Evolutionary conservation across 2,113 vertebrate species (phyloP).

Genomic region (Cryptomyrus ogoouensis): DNA sequence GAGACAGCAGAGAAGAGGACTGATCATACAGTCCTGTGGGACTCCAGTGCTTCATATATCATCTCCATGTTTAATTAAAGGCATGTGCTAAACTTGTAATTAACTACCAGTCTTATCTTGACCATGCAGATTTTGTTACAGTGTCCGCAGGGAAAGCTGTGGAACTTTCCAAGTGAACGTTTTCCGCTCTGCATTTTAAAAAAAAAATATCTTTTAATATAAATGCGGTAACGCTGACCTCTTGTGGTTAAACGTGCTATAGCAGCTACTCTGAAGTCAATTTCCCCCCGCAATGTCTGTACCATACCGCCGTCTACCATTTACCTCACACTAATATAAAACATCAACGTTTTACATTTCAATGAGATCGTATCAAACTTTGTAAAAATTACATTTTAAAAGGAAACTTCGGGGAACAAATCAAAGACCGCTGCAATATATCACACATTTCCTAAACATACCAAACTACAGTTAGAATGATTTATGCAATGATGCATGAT

Average conservation of each 20-base stretch:
- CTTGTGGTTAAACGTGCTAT: neutral
- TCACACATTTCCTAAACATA: neutral
- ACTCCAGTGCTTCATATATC: neutral
- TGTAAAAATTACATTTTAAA: neutral
- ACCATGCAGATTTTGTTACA: neutral
- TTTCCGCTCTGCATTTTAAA: neutral
- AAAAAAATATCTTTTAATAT: neutral
- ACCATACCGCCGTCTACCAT: neutral
- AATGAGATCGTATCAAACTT: neutral
- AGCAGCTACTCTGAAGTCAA: neutral
- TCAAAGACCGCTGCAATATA: neutral
- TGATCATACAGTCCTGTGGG: neutral
- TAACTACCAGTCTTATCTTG: neutral
- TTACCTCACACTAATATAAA: neutral
- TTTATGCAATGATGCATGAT: neutral
- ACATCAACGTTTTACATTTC: neutral
- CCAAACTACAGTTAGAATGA: neutral
- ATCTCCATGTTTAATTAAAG: neutral
- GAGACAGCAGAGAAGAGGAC: neutral
- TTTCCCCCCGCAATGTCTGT: neutral
- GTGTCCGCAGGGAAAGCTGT: neutral
- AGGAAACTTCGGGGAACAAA: neutral
- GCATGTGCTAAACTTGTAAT: neutral
- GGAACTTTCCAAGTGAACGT: neutral
- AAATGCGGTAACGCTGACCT: neutral